Base-by-base conservation (phyloP, 1,140 invertebrate genomes). In the Adoxophyes honmai region DNA sequence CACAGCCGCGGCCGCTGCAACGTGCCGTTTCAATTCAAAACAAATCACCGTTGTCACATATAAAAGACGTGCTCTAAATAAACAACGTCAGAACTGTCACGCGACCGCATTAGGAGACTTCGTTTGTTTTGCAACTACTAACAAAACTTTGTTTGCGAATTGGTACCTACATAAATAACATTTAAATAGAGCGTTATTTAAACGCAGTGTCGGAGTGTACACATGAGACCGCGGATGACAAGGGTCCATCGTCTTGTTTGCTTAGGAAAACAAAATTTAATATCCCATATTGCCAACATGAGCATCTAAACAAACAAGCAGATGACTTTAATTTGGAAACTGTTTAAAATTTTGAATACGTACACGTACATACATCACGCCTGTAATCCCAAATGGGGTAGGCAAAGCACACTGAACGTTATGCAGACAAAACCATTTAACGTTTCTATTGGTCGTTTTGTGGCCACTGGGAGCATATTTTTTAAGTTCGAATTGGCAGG, bases 181-280 rank as follows among this genome's bases (percentile, higher is more conserved):
- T 64, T 68, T 59, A 59, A 62, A 60, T 64, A 48, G 58, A 56
- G 60, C 38, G 37, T 62, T 66, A 62, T 66, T 62, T 64, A 57
- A 28, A 57, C 64, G 52, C 48, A 53, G 57, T 68, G 61, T 66
- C 60, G 51, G 55, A 33, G 57, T 62, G 51, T 60, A 59, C 64
- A 61, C 68, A 65, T 63, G 62, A 68, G 65, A 62, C 64, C 61
- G 37, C 59, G 44, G 52, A 59, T 68, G 68, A 70, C 68, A 57
- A 70, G 68, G 68, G 68, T 70, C 52, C 33, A 51, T 42, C 55
- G 54, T 56, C 53, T 54, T 64, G 68, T 67, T 67, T 67, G 62
- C 53, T 56, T 57, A 52, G 34, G 37, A 57, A 62, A 68, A 70
- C 65, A 57, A 62, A 67, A 68, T 68, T 70, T 70, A 68, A 70